Percentiles rank a stretch among this genome's conserved stretches.
phyloP scores from a whole-genome alignment of 2,888 invertebrate genomes.

The Onthophagus sagittarius region DNA sequence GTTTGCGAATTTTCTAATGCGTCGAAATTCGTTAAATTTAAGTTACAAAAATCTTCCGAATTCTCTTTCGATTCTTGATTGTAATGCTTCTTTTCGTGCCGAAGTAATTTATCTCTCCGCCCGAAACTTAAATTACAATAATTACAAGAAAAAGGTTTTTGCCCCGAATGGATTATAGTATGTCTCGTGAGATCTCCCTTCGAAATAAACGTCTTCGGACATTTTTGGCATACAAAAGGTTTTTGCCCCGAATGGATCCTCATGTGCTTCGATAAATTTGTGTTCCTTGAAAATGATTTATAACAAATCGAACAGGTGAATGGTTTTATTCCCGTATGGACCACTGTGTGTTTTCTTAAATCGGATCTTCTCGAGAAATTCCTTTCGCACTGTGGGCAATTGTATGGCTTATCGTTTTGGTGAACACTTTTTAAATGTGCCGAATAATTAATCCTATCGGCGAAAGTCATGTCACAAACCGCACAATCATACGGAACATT shows the following conservation, averaged over 20 bases:
- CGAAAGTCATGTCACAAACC: conserved; percentile 59
- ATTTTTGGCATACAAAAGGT: conserved; percentile 68
- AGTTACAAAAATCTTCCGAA: conserved; percentile 39
- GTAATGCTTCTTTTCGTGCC: conserved; percentile 64
- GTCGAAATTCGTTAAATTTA: conserved; percentile 38
- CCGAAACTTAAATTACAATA: conserved; percentile 66
- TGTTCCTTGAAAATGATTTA: conserved; percentile 72
- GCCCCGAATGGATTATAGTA: conserved; percentile 63
- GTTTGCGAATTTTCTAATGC: conserved; percentile 24
- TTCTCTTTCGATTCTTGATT: conserved; percentile 43
- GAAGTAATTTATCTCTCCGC: conserved; percentile 63
- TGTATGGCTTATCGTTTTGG: conserved; percentile 66
- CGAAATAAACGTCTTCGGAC: conserved; percentile 69
- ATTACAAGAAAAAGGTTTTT: conserved; percentile 62
- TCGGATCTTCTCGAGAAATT: conserved; percentile 68
- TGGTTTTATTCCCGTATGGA: conserved; percentile 72
- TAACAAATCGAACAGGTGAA: conserved; percentile 69
- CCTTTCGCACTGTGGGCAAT: conserved; percentile 66
- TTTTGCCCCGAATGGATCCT: conserved; percentile 68
- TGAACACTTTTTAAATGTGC: conserved; percentile 65
- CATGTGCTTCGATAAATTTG: conserved; percentile 72
- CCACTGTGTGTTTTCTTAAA: conserved; percentile 69
- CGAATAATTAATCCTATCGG: conserved; percentile 59
- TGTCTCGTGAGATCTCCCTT: conserved; percentile 65
- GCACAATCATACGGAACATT: conserved; percentile 58